Evolutionary conservation across 2,888 invertebrate species (phyloP), one percentile per base, ranked within the genome.

Genomic region (Dermolepida albohirtum): DNA sequence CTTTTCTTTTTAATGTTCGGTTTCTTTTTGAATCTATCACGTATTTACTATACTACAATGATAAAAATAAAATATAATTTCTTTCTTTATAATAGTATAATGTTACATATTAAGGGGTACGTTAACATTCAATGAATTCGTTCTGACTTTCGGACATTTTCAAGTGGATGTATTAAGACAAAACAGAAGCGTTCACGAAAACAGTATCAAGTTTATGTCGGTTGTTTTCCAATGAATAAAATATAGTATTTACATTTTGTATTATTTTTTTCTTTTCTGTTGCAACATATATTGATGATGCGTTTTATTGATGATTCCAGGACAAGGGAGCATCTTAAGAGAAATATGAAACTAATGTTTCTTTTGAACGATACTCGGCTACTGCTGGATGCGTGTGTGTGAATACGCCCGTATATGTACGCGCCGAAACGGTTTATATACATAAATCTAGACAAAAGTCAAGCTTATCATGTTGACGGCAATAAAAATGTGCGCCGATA

Each of bases 391-490:
- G 12, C 10, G 14, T 16, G 47, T 17, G 16, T 16, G 14, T 47
- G 34, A 34, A 34, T 10, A 47, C 10, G 10, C 6, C 8, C 8
- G 14, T 47, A 8, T 17, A 16, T 14, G 17, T 47, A 34, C 14
- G 7, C 10, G 16, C 55, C 27, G 14, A 44, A 72, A 70, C 70
- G 68, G 70, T 70, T 73, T 70, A 71, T 63, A 70, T 72, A 67
- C 70, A 74, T 74, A 74, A 75, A 75, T 73, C 73, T 69, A 70
- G 70, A 52, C 68, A 69, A 70, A 72, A 70, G 51, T 70, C 63
- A 57, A 71, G 75, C 73, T 75, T 75, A 74, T 76, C 75, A 74
- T 74, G 75, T 72, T 75, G 76, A 75, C 76, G 75, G 76, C 75
- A 75, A 75, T 75, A 76, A 76, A 75, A 75, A 75, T 75, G 72